Conservation (phyloP, 1,140 invertebrate species). For the Laupala kohalensis region DNA sequence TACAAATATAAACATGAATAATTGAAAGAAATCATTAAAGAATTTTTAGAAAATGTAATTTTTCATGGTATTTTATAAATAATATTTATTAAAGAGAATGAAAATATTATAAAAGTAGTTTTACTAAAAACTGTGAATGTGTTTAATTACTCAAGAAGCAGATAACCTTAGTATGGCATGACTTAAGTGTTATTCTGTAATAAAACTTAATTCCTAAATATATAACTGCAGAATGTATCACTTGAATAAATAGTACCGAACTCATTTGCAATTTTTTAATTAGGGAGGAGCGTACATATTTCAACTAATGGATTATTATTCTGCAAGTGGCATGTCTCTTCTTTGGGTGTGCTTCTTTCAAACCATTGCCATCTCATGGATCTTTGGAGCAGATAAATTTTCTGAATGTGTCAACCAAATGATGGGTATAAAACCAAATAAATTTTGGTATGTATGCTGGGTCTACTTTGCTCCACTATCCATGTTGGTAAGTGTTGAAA, state of each 20-base stretch:
- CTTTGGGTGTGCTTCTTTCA: conserved; percentile 55
- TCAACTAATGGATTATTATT: conserved; percentile 59
- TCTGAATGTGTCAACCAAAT: conserved; percentile 52
- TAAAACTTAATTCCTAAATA: no score
- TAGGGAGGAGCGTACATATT: conserved; percentile 59
- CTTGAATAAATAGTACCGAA: no score
- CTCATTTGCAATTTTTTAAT: background rate
- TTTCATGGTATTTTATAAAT: no score
- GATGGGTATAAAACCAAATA: conserved; percentile 42
- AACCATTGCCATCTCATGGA: conserved; percentile 50
- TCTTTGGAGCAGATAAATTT: conserved; percentile 45
- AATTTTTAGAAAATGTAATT: no score
- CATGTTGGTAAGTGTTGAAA: conserved; percentile 42
- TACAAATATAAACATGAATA: background rate
- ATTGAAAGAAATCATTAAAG: no score
- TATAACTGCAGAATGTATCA: no score
- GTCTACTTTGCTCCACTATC: conserved; percentile 42
- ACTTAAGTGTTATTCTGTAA: no score
- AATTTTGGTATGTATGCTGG: conserved; percentile 51
- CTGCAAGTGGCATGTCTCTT: conserved; percentile 51
- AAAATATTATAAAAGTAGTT: no score
- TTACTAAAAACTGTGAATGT: no score
- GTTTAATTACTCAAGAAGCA: no score
- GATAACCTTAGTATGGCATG: no score
- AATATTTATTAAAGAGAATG: no score